Evolutionary conservation across 2,797 vertebrate species (phyloP).

Genomic region (Leptoclinus maculatus): DNA sequence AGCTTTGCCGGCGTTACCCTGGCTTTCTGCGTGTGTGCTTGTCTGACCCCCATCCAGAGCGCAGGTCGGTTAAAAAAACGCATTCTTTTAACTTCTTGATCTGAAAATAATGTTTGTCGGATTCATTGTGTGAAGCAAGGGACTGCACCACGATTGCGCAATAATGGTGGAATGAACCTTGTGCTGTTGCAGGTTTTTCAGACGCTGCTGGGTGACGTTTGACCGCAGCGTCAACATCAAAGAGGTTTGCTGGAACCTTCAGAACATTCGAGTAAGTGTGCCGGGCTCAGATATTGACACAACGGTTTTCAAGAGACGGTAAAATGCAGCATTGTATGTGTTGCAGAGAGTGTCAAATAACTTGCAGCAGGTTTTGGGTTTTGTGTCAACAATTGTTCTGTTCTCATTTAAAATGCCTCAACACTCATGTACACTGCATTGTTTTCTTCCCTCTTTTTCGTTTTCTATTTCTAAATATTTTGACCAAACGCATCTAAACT

Average conservation of each 20-base stretch:
- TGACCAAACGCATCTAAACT: neutral
- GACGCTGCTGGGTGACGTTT: conserved; percentile 94
- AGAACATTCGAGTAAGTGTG: conserved; percentile 91
- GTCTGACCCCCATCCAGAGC: conserved; percentile 93
- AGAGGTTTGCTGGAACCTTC: conserved; percentile 95
- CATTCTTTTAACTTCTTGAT: neutral
- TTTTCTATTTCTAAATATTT: neutral
- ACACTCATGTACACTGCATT: neutral
- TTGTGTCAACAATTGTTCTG: neutral
- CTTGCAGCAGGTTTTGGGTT: neutral
- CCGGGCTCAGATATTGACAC: conserved; percentile 42
- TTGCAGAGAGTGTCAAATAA: neutral
- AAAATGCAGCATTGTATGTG: neutral
- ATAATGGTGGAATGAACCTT: neutral
- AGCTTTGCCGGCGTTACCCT: conserved; percentile 92
- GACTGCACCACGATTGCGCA: neutral
- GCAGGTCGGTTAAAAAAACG: conserved; percentile 82
- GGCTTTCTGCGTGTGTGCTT: conserved; percentile 94
- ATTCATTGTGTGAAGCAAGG: neutral
- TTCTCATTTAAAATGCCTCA: neutral
- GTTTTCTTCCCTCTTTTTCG: neutral
- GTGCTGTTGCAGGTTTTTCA: conserved; percentile 86
- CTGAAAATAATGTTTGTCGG: neutral
- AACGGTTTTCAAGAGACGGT: neutral
- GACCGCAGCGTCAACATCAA: conserved; percentile 94